Base-by-base conservation (phyloP, 30 jellyfish, hydroid and myxozoan species). In the Sanderia malayensis region DNA sequence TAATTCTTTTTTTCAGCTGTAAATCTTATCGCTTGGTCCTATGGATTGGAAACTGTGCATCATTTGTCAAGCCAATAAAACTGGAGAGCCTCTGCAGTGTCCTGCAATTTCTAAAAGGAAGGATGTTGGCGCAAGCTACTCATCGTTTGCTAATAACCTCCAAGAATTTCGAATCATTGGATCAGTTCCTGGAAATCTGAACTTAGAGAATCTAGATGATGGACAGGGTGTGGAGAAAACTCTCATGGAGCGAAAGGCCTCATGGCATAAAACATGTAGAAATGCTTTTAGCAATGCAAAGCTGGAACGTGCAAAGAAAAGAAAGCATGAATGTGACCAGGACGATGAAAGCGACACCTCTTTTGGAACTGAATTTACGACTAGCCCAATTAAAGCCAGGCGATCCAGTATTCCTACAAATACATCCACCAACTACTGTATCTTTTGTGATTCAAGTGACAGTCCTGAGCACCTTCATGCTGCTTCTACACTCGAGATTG, bases 61-160 rank as follows among this genome's bases (percentile, higher is more conserved):
- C 6, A 41, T 69, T 1, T 69, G 81, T 45, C 81, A 69, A 27
- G 11, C 9, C 23, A n/a, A n/a, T n/a, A 20, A 20, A 8, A 1
- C 70, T 9, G 17, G 18, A 1, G 81, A 69, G 46, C 15, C 25
- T 9, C 60, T 69, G 7, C 10, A 6, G 2, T 69, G 81, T 23
- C 81, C 81, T 2, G 81, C 81, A 3, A 31, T 13, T 1, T 28
- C 66, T 7, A 69, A 33, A 31, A 4, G 70, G n/a, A 8, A 18
- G 15, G 70, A 69, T 41, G 1, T 7, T 4, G 73, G 81, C 3
- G 68, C 81, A 7, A 73, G 81, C 20, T 69, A 69, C 70, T 10
- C 34, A 44, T 27, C 73, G 15, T 24, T 69, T 8, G 73, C 73
- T 8, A 22, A 41, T 10, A 44, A 69, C 28, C 4, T 69, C 1